Conservation (phyloP, 2,888 invertebrate genomes). For the Zootermopsis nevadensis region DNA sequence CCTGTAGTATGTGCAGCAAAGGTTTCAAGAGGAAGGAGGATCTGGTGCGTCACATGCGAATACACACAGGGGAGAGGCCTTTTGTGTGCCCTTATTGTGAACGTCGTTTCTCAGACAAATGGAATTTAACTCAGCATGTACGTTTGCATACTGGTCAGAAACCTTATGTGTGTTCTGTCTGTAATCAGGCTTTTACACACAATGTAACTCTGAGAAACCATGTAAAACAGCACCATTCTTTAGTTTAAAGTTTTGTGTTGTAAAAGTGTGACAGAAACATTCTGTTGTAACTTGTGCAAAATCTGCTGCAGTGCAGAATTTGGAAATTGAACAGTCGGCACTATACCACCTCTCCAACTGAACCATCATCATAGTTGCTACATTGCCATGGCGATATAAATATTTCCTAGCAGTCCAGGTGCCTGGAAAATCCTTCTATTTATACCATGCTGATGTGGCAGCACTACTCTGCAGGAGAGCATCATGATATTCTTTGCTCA, state of each 20-base stretch:
- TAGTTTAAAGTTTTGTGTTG: background rate
- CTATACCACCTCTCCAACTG: no score
- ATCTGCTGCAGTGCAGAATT: no score
- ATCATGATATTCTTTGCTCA: no score
- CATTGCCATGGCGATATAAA: no score
- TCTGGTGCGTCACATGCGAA: conserved; percentile 32
- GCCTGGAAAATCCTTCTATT: no score
- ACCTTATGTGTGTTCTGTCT: conserved; percentile 39
- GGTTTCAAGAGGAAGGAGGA: conserved; percentile 43
- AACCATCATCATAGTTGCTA: no score
- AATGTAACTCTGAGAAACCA: conserved; percentile 45
- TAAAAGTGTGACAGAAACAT: no score
- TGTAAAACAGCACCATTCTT: background rate
- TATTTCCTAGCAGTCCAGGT: no score
- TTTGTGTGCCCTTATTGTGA: conserved; percentile 35
- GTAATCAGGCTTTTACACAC: conserved; percentile 39
- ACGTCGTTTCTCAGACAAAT: conserved; percentile 40
- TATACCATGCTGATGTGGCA: no score
- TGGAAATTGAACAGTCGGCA: no score
- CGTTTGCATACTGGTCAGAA: conserved; percentile 43
- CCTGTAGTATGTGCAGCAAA: conserved; percentile 33
- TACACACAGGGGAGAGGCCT: conserved; percentile 44
- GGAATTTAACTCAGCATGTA: conserved; percentile 45
- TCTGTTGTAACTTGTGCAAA: no score
- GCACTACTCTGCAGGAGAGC: no score